Evolutionary conservation across 2,797 vertebrate genomes (phyloP).

Genomic region (Epinephelus coioides): DNA sequence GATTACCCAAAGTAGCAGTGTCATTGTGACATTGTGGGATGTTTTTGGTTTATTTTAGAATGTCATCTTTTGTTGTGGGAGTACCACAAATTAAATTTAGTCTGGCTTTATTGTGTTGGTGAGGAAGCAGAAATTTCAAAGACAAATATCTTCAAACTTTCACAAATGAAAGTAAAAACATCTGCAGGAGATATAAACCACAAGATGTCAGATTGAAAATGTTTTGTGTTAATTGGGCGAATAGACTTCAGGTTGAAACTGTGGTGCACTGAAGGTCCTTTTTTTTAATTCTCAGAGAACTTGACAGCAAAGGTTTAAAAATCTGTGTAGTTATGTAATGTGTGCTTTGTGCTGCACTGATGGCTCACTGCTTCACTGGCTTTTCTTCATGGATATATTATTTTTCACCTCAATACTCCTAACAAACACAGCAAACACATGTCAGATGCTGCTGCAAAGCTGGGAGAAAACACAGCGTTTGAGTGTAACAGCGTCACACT

Average conservation of each 20-base stretch:
- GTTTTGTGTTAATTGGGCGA: constrained; percentile 15
- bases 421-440: constrained; percentile 11
- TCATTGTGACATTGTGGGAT: not conserved
- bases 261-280: not conserved
- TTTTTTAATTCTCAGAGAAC: constrained; percentile 3
- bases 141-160: not conserved
- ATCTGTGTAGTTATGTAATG: constrained; percentile 27
- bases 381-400: constrained; percentile 40
- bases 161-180: not conserved
- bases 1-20: not conserved
- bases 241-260: not conserved
- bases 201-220: not conserved
- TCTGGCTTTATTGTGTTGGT: not conserved
- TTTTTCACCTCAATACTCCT: constrained; percentile 31
- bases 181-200: not conserved
- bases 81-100: not conserved
- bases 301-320: constrained; percentile 19
- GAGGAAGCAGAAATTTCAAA: not conserved
- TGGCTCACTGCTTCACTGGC: constrained; percentile 3
- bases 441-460: constrained; percentile 21
- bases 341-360: constrained; percentile 30
- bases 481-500: not conserved
- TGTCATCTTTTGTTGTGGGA: not conserved
- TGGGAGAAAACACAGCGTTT: not conserved
- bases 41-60: constrained; percentile 1